Evolutionary conservation across 2,113 vertebrate genomes (phyloP).

Genomic region (Manacus vitellinus): DNA sequence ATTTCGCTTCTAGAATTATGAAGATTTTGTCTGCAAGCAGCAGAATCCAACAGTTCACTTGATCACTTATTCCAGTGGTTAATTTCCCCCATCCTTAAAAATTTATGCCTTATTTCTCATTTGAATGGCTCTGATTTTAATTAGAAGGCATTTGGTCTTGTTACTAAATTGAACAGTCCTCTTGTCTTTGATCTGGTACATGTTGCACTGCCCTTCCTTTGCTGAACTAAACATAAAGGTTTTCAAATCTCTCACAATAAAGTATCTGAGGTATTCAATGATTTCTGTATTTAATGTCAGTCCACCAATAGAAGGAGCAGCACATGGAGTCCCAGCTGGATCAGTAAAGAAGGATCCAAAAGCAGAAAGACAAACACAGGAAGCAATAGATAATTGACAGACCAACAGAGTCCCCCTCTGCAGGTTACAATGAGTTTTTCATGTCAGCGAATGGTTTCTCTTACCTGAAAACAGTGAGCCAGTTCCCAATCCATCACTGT

Average conservation of each 20-base stretch:
- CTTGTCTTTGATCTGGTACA: not conserved
- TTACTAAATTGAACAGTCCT: not conserved
- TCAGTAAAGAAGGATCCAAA: not conserved
- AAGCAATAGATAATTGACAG: not conserved
- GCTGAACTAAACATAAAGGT: not conserved
- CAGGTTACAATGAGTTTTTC: not conserved
- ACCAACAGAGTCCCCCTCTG: not conserved
- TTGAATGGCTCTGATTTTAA: constrained; percentile 14
- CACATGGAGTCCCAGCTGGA: not conserved
- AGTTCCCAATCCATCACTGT: not conserved
- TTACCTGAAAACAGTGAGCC: not conserved
- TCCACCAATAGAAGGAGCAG: not conserved
- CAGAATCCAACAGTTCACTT: not conserved
- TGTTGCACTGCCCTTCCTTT: not conserved
- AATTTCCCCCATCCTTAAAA: not conserved
- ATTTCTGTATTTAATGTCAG: not conserved
- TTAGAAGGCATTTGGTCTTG: not conserved
- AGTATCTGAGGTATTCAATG: not conserved
- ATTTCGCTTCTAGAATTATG: not conserved
- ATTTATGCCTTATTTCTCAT: not conserved
- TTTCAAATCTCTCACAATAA: not conserved
- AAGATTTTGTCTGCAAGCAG: not conserved
- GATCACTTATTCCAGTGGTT: not conserved
- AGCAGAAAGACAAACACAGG: not conserved
- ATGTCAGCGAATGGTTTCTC: not conserved